A percentile compares a stretch with the other conserved stretches of the same genome.
Evolutionary conservation across 2,113 vertebrate species (phyloP).

Genomic region (Psilopsiagon aurifrons): DNA sequence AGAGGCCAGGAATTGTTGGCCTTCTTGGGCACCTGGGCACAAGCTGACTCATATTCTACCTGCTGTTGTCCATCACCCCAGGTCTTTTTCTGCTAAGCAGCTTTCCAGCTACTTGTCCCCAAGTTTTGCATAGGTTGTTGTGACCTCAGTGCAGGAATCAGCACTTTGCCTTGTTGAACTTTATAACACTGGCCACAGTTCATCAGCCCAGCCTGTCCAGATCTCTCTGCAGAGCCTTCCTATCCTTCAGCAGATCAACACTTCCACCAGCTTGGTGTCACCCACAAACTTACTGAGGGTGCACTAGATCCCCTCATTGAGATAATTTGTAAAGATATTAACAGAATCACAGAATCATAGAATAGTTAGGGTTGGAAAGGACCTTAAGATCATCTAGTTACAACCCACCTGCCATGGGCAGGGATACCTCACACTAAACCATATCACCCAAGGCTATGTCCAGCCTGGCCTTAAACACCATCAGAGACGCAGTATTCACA

Average conservation of each 20-base stretch:
- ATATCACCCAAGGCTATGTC: too few relatives aligned
- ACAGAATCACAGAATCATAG: background rate
- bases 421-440: too few relatives aligned
- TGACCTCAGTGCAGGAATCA: background rate
- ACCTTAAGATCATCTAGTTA: too few relatives aligned
- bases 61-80: background rate
- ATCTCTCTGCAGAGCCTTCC: background rate
- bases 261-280: background rate
- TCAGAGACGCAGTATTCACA: too few relatives aligned
- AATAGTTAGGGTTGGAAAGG: too few relatives aligned
- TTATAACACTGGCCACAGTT: background rate
- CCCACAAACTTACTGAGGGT: background rate
- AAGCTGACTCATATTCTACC: background rate
- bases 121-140: background rate
- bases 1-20: background rate
- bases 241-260: background rate
- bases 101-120: background rate
- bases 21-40: background rate
- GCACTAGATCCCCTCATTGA: too few relatives aligned
- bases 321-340: background rate
- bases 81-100: background rate
- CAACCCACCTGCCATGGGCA: too few relatives aligned
- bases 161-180: background rate
- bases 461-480: too few relatives aligned
- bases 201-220: background rate